Base-by-base conservation (phyloP, 1,140 invertebrate genomes). In the Camponotus pennsylvanicus region DNA sequence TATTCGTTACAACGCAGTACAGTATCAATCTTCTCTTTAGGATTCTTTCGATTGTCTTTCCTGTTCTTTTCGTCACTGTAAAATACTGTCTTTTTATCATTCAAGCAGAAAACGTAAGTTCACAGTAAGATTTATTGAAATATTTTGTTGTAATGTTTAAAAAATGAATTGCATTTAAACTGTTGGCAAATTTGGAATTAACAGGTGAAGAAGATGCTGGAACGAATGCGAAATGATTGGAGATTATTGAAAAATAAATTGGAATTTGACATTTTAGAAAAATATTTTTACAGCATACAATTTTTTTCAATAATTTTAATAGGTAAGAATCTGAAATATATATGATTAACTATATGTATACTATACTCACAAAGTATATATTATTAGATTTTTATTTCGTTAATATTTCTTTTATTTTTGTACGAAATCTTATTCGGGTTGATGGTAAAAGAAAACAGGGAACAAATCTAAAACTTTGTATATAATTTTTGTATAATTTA, bases 231-330 rank as follows among this genome's bases (percentile, higher is more conserved):
- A 27, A 1, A 55, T 34, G 86, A 87, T 18, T 87, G 83, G 64
- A 70, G 42, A 13, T 70, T 61, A 1, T 57, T 87, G 8, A 79
- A 40, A 2, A 42, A 63, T 42, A 59, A 86, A 76, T 11, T 27
- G 8, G 86, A 87, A 59, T 18, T 86, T 79, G 11, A 6, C 5
- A 87, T 85, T 13, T 37, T 85, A 59, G 13, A 85, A 55, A n/a
- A 76, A 18, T 77, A 77, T 11, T 34, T 40, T 40, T 3, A 6
- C 1, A 3, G 3, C 0, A n/a, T 11, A 0, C 69, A 3, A 49
- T 0, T 5, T 1, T 3, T 61, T 0, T 42, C 63, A 15, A 27
- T 61, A 11, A 6, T 9, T 34, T 3, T 3, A 1, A 32, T 21
- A 0, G 5, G 86, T 87, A 77, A 80, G 34, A 76, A 45, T 3